Base-by-base conservation (phyloP, 2,888 invertebrate genomes). In the Bibio marci region DNA sequence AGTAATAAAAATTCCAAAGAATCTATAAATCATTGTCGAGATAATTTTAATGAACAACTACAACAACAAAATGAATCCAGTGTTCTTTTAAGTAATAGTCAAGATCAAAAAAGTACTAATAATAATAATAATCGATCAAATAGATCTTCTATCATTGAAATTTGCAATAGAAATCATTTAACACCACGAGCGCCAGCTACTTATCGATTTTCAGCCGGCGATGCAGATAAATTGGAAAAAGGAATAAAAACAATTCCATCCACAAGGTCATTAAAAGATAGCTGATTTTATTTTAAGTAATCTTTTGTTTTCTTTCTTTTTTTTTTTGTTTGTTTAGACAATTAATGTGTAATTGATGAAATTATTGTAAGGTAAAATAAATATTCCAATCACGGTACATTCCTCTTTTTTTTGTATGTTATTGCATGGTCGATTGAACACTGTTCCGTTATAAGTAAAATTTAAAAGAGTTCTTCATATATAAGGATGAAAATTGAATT, bases 121-220 rank as follows among this genome's bases (percentile, higher is more conserved):
- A n/a, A n/a, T n/a, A n/a, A n/a, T n/a, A n/a, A n/a, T n/a, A n/a
- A n/a, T n/a, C 39, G 45, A 45, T 38, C 38, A 38, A 18, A 42
- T 43, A 14, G 44, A 37, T 32, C 42, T 43, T 37, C 42, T 35
- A 33, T 44, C 37, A 14, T 44, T 42, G 18, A 66, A 11, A 13
- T 37, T 6, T 28, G 30, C n/a, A 37, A 37, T 19, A 15, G 37
- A 14, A 37, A 37, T 28, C 30, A 37, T 37, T 22, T 37, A 11
- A 15, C 13, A 18, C 30, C 37, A 37, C 17, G 67, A 43, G 59
- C 41, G 45, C 48, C 49, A 47, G 55, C 50, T 32, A 65, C 67
- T 43, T 74, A 71, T 52, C 65, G 79, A 44, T 76, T 76, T 55
- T 79, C 78, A 30, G 70, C 78, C 10, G 78, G 77, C 41, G 79